These are phyloP conservation scores for Plutella xylostella DNA, from an alignment of 2,888 invertebrate genomes.

Conservation along the genomic window DNA sequence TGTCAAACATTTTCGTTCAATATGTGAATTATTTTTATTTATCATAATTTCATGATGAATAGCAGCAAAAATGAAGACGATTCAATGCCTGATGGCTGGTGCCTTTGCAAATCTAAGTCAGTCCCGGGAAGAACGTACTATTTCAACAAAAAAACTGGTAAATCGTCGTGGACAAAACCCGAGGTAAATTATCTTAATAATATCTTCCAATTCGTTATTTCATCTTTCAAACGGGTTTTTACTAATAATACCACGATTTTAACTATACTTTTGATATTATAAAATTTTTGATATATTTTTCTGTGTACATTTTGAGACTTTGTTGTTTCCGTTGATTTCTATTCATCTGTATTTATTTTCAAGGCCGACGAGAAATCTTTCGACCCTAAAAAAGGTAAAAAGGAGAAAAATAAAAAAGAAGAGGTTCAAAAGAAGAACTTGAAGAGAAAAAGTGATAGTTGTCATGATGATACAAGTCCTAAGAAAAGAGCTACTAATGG, in stretches of 20 bases:
- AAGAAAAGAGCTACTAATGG: constrained; percentile 39
- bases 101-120: constrained; percentile 53
- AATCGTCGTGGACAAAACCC: constrained; percentile 58
- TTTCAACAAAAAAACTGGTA: constrained; percentile 58
- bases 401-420: constrained; percentile 33
- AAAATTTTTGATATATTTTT: neutral
- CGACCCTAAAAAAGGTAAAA: constrained; percentile 28
- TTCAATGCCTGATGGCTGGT: constrained; percentile 62
- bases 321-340: neutral
- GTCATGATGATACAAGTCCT: constrained; percentile 23
- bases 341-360: constrained; percentile 24
- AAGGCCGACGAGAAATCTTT: constrained; percentile 35
- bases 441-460: constrained; percentile 45
- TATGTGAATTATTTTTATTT: constrained; percentile 3
- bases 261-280: neutral
- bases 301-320: neutral
- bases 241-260: neutral
- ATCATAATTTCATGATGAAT: constrained; percentile 37
- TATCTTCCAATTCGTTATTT: neutral
- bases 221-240: neutral
- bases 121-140: constrained; percentile 56
- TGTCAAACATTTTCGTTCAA: constrained; percentile 1
- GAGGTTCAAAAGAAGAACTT: constrained; percentile 27
- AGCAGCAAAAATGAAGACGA: constrained; percentile 36
- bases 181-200: constrained; percentile 37